Percentiles rank a stretch among this genome's conserved stretches.
Conservation (phyloP, 1,140 invertebrate genomes). For the Nasonia giraulti region DNA sequence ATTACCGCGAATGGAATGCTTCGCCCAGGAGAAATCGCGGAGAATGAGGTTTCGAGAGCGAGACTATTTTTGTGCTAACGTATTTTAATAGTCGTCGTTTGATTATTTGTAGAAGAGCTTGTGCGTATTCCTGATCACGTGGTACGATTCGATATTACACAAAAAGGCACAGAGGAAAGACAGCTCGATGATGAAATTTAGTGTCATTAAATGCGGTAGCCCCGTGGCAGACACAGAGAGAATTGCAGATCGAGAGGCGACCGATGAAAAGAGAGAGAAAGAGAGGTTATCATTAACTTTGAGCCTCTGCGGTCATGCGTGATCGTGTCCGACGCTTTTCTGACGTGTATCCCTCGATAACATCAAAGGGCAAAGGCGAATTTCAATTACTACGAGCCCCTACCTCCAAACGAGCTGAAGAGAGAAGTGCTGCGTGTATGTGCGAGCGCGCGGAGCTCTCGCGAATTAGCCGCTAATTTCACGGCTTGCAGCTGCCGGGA, state of each 20-base stretch:
- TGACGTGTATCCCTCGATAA: conserved; percentile 36
- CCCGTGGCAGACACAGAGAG: background rate
- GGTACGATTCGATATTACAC: too few relatives aligned
- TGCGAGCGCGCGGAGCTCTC: background rate
- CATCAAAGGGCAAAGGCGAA: conserved; percentile 40
- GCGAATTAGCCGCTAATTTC: conserved; percentile 36
- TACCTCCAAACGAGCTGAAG: background rate
- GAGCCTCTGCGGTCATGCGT: conserved; percentile 31
- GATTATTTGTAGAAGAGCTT: too few relatives aligned
- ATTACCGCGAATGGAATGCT: background rate
- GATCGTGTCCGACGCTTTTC: conserved; percentile 34
- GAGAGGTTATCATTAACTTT: conserved; percentile 20
- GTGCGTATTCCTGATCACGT: too few relatives aligned
- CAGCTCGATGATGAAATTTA: background rate
- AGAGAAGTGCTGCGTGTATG: background rate
- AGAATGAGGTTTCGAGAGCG: background rate
- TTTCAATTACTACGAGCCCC: conserved; percentile 32
- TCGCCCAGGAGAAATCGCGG: background rate
- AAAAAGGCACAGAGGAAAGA: background rate
- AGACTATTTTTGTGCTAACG: background rate
- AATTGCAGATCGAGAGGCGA: background rate
- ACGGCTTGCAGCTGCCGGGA: conserved; percentile 30
- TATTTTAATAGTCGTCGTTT: too few relatives aligned
- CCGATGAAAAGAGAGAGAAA: background rate
- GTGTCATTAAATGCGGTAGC: conserved; percentile 9